phyloP scores from a whole-genome alignment of 2,888 invertebrate genomes.

The Zeuzera pyrina region DNA sequence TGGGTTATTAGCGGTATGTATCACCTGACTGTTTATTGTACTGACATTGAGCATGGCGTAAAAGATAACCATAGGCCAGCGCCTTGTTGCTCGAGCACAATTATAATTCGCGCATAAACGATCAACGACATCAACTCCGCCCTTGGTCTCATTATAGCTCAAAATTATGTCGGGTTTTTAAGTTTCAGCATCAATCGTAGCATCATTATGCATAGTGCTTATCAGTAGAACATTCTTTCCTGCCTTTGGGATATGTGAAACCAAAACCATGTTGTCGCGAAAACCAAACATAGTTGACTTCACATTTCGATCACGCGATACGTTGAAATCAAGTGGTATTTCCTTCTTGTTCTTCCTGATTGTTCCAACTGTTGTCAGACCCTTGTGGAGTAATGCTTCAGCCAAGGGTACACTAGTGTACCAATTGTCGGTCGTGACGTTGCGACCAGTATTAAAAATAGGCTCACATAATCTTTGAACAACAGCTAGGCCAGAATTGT shows the following conservation, averaged over 20 bases:
- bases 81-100: constrained; percentile 11
- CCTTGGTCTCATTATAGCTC: constrained; percentile 18
- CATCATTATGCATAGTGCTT: constrained; percentile 19
- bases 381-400: not conserved
- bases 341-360: constrained; percentile 4
- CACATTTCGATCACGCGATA: not conserved
- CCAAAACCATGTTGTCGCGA: not conserved
- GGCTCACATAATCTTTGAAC: constrained; percentile 3
- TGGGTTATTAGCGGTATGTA: no score
- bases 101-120: constrained; percentile 14
- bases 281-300: not conserved
- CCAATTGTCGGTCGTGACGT: constrained; percentile 1
- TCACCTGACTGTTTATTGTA: no score
- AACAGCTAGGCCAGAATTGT: constrained; percentile 2
- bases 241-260: constrained; percentile 5
- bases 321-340: not conserved
- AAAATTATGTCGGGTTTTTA: constrained; percentile 17
- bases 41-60: no score
- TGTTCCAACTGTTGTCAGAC: not conserved
- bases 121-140: constrained; percentile 14
- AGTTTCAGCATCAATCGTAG: constrained; percentile 14
- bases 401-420: not conserved
- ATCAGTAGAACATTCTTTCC: constrained; percentile 6
- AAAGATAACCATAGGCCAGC: constrained; percentile 5
- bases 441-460: constrained; percentile 3